Base-by-base conservation (phyloP, 2,797 vertebrate genomes). In the Peromyscus eremicus region DNA sequence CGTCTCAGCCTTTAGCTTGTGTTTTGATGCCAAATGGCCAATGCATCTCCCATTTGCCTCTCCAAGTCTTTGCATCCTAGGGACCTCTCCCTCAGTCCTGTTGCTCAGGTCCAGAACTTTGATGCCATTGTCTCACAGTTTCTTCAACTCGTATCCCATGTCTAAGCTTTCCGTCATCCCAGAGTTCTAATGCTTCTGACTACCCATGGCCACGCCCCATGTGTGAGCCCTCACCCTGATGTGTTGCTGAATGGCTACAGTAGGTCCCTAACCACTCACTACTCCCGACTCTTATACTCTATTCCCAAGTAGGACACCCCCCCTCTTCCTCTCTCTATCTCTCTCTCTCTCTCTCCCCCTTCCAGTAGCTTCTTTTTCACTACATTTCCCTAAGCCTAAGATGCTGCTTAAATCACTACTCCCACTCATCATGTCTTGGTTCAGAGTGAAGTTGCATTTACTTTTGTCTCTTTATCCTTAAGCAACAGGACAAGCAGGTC, bases 61-160 rank as follows among this genome's bases (percentile, higher is more conserved):
- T 94, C 49, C 37, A 84, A 19, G 40, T 82, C 73, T 80, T 25
- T 29, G 27, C 29, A 55, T 85, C 37, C 13, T 92, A 87, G 55
- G 52, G 11, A 9, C 55, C 81, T 14, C 25, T 43, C 17, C 66
- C 27, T 37, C 68, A 5, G 85, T 91, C 43, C 13, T 25, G 1
- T 19, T 87, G 52, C 79, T 96, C 46, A 89, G 25, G 5, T 27
- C 37, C 60, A 96, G 55, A 95, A 43, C 27, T 81, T 83, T 17
- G 71, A 16, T 27, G 17, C 29, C 25, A 37, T 37, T 86, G 52
- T 68, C 79, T 91, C 55, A 46, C 34, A 37, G 77, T 76, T 11
- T 10, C 43, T 89, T 62, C 75, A 46, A 70, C 32, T 73, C 46
- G 57, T 21, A 60, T 4, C 14, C 32, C 55, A 76, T 5, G 49